Conservation (phyloP, 2,113 vertebrate species). For the Bagarius yarrelli region DNA sequence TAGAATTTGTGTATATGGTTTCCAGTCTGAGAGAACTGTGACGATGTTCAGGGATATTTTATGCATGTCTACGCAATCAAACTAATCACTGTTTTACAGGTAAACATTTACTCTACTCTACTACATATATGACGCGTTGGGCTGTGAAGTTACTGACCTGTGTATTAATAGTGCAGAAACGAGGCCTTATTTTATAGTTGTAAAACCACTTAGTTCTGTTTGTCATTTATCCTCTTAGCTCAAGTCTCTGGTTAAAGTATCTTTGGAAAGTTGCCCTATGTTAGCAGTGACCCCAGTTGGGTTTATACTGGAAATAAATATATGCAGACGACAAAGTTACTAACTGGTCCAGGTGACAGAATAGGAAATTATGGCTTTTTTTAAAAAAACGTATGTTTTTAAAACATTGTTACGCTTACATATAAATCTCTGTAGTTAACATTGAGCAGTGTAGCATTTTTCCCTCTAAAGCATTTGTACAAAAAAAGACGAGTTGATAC, state of each 20-base stretch:
- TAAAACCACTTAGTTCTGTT: no score
- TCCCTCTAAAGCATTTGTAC: background rate
- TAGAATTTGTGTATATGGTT: background rate
- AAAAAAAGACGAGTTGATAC: no score
- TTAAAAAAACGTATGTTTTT: background rate
- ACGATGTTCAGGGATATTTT: conserved; percentile 21
- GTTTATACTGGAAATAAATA: background rate
- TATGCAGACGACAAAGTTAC: background rate
- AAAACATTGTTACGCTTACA: background rate
- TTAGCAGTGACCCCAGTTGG: background rate
- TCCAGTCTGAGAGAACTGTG: background rate
- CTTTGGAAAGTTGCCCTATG: background rate
- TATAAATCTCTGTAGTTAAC: no score
- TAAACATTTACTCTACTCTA: conserved; percentile 12
- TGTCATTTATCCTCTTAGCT: background rate
- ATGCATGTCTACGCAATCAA: conserved; percentile 5
- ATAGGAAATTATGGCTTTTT: background rate
- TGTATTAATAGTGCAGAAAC: conserved; percentile 20
- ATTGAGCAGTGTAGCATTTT: background rate
- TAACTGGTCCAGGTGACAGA: background rate
- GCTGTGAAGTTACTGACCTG: conserved; percentile 8
- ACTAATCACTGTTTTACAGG: conserved; percentile 26
- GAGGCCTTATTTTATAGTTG: no score
- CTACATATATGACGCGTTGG: background rate
- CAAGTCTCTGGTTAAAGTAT: no score